Base-by-base conservation (phyloP, 2,113 vertebrate genomes). In the Erythrolamprus reginae region DNA sequence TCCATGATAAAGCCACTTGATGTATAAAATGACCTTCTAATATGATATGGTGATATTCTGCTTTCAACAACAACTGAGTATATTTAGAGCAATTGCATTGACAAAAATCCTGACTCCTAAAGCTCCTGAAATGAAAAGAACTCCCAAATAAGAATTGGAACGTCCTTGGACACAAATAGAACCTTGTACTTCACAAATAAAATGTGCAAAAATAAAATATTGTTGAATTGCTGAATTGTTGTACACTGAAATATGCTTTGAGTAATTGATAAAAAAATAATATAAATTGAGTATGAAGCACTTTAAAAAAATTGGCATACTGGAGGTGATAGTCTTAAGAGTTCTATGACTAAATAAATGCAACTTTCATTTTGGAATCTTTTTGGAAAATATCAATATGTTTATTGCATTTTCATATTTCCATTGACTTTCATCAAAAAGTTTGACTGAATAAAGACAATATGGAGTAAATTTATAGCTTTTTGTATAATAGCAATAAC, bases 231-330 rank as follows among this genome's bases (percentile, higher is more conserved):
- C 92, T 94, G 87, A 93, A 89, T 86, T 92, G 84, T 89, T 88
- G 95, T 92, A 96, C 89, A 88, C 86, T 94, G 87, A 92, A 95
- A 87, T 94, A 92, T 93, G 92, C 84, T 88, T 93, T 93, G 94
- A 92, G 92, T 92, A 92, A 95, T 92, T 93, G 91, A 88, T 89
- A 58, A 77, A 77, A 77, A 77, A 93, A 95, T 94, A 95, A 95
- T 95, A 93, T 96, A 97, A 97, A 94, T 95, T 89, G 93, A 93
- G 86, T 95, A 94, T 94, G 89, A 96, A 96, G 94, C 95, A 97
- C 96, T 96, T 96, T 94, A 96, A 95, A 96, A 96, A 94, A 95
- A 94, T 91, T 92, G 90, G 94, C 95, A 95, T 83, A 93, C 88
- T 92, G 91, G 89, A 89, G 61, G 88, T 95, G 91, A 93, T 92